Evolutionary conservation across 2,113 vertebrate genomes (phyloP).

Genomic region (Lepidothrix coronata): DNA sequence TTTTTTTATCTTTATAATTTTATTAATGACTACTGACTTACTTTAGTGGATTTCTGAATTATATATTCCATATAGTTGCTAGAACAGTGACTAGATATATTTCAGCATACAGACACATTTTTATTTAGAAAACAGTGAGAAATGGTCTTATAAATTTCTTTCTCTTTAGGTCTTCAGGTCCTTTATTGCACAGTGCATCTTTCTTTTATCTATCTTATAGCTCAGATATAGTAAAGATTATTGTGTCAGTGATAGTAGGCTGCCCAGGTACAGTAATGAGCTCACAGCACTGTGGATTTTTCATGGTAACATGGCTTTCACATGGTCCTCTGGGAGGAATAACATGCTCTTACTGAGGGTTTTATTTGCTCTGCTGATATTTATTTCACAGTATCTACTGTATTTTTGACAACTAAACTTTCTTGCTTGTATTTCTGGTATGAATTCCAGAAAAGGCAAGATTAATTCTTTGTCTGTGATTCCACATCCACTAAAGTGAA

Average conservation of each 20-base stretch:
- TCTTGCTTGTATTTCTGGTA: neutral
- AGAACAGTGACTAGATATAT: neutral
- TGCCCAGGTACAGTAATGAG: slow-evolving; percentile 3
- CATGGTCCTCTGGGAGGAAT: neutral
- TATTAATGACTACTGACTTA: neutral
- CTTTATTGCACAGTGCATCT: neutral
- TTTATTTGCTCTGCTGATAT: slow-evolving; percentile 6
- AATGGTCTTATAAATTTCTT: neutral
- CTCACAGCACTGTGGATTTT: neutral
- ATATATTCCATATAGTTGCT: neutral
- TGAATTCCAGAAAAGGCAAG: neutral
- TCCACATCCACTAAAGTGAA: neutral
- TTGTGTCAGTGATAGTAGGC: neutral
- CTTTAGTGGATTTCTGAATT: neutral
- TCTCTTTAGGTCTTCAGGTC: neutral
- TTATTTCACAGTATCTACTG: neutral
- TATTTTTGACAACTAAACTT: slow-evolving; percentile 8
- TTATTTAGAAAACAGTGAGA: neutral
- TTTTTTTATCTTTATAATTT: neutral
- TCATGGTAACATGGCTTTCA: neutral
- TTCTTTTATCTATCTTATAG: neutral
- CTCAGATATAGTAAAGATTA: neutral
- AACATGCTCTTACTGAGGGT: neutral
- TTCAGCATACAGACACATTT: neutral
- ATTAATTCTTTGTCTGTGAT: slow-evolving; percentile 6